Base-by-base conservation (phyloP, 92 coral and sea anemone genomes). In the Metridium senile region DNA sequence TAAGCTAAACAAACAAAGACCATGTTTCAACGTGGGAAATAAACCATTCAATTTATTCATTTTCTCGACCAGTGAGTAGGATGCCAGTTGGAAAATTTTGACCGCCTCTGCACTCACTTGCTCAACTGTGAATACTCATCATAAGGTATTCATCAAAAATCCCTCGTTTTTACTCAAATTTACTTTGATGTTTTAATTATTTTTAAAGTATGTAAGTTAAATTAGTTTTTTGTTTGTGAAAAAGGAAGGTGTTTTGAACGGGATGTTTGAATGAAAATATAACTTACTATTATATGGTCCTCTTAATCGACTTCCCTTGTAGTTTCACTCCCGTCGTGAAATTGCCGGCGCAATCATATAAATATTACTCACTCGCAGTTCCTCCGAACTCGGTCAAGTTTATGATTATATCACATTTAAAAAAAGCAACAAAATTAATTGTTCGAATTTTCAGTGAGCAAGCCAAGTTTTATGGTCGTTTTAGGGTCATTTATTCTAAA, bases 1-100 rank as follows among this genome's bases (percentile, higher is more conserved):
- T 16, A 72, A 72, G 77, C 77, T 72, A 73, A 57, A 58, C 23
- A 73, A 73, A 73, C 31, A 73, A 30, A 54, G 13, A 39, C 22
- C 35, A 28, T 31, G 8, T 9, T 29, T 28, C 16, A 54, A 73
- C 57, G 77, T 72, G 77, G 49, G 65, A 6, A 28, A 51, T 11
- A 19, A 0, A 51, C 20, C n/a, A 28, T 18, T 21, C 30, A 22
- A 53, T 72, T 51, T 34, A 54, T 72, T 20, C 49, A 43, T 9
- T 28, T n/a, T n/a, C n/a, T n/a, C n/a, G n/a, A n/a, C n/a, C n/a
- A n/a, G n/a, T n/a, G n/a, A n/a, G n/a, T n/a, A n/a, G n/a, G n/a
- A n/a, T n/a, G n/a, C n/a, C n/a, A n/a, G n/a, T n/a, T n/a, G n/a
- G n/a, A n/a, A n/a, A n/a, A n/a, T n/a, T n/a, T n/a, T n/a, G n/a